Conservation (phyloP, 2,113 vertebrate genomes). For the Upupa epops region DNA sequence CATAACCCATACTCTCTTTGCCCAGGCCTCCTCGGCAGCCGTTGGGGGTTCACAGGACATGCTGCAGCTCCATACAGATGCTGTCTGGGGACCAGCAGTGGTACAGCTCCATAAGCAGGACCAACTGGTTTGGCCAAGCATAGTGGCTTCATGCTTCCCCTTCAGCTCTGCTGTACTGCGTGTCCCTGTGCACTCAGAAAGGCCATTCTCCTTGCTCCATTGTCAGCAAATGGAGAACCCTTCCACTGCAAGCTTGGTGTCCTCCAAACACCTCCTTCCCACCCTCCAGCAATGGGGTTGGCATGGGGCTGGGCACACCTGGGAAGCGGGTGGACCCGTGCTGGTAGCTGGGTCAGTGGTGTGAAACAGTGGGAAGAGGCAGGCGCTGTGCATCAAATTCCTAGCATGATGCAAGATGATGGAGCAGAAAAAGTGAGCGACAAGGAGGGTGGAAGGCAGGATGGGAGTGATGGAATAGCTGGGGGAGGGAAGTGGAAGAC, state of each 20-base stretch:
- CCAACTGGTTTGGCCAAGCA: accelerated
- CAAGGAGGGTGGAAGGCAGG: background rate
- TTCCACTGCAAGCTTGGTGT: background rate
- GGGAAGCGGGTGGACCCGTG: accelerated
- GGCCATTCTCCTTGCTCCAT: background rate
- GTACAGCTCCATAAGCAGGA: background rate
- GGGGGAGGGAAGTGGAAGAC: background rate
- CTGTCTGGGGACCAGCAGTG: background rate
- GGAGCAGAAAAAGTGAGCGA: conserved; percentile 20
- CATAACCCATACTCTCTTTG: background rate
- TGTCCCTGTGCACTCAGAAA: background rate
- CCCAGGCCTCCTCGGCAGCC: background rate
- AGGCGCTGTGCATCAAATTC: background rate
- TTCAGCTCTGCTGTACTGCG: background rate
- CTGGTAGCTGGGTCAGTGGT: background rate
- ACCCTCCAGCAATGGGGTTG: accelerated
- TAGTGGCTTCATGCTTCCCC: background rate
- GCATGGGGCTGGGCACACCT: background rate
- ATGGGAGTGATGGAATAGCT: background rate
- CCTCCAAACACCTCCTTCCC: background rate
- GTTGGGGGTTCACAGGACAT: background rate
- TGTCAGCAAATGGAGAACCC: background rate
- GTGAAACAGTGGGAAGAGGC: background rate
- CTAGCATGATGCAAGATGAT: background rate
- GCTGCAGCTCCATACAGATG: accelerated